Base-by-base conservation (phyloP, 2,113 vertebrate species). In the Coptodon rendalli region DNA sequence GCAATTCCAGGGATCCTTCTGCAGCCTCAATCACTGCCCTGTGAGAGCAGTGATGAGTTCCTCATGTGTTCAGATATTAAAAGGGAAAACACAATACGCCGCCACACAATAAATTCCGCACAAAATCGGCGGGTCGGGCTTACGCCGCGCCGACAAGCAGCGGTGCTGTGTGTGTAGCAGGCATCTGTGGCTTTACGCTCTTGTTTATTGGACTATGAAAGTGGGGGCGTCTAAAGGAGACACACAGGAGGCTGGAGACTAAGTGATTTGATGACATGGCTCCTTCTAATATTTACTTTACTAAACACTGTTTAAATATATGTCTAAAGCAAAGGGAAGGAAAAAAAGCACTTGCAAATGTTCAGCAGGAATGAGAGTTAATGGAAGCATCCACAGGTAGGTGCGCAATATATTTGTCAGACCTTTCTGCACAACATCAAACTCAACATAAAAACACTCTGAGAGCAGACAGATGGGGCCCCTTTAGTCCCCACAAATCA, bases 11-110 rank as follows among this genome's bases (percentile, higher is more conserved):
- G 52, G 87, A 79, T 63, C 85, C 68, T 79, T 85, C 57, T 8
- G 57, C 43, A 56, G 88, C 87, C 89, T 88, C 87, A 84, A 82
- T 93, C 87, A 43, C 52, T 12, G 81, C 89, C 82, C 87, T 63
- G 76, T 81, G 80, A 80, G 82, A 81, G 79, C 81, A 16, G 24
- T 79, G 89, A 92, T 93, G 92, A 91, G 87, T 90, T 94, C 89
- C 86, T 91, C 56, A 34, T 91, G 91, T 83, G 85, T 56, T 27
- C 29, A 52, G 82, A 91, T 31, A 22, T 90, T 87, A 91, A 87
- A 92, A 89, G 88, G 76, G 84, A 86, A 81, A 89, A 83, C 83
- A 93, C 87, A 92, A 93, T 86, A 81, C 59, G 22, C 80, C 63
- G 16, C 68, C 57, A 56, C 66, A 78, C 88, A 86, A 66, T 86